Conservation (phyloP, 1,140 invertebrate genomes). For the Anagrus nilaparvatae region DNA sequence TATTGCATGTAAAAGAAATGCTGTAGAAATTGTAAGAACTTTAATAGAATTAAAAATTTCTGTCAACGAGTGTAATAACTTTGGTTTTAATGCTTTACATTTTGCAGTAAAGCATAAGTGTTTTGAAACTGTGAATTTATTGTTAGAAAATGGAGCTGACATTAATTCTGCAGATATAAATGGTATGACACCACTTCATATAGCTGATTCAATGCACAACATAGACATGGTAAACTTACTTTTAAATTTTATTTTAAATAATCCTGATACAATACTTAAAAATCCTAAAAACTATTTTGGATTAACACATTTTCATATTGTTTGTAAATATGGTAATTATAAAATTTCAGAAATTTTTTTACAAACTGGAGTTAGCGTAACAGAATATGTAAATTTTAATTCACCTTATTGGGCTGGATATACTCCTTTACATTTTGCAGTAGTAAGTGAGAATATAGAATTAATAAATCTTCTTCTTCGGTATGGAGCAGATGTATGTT, state of each 20-base stretch:
- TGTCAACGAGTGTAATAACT: constrained; percentile 5
- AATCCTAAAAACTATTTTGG: constrained; percentile 8
- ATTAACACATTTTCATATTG: constrained; percentile 11
- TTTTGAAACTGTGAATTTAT: constrained; percentile 1
- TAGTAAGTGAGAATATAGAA: constrained; percentile 7
- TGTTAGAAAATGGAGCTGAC: constrained; percentile 2
- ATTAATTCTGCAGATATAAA: constrained; percentile 5
- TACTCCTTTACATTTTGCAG: constrained; percentile 12
- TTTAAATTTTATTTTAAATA: not conserved
- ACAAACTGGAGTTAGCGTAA: not conserved
- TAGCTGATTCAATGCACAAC: constrained; percentile 4
- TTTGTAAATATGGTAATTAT: constrained; percentile 9
- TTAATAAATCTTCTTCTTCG: constrained; percentile 4
- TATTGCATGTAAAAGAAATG: constrained; percentile 10
- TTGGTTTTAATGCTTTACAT: constrained; percentile 12
- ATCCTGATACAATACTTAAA: not conserved
- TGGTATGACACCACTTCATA: constrained; percentile 4
- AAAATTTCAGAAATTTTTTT: constrained; percentile 5
- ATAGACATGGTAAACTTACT: not conserved
- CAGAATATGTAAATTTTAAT: not conserved
- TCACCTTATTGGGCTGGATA: constrained; percentile 6
- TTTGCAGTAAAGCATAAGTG: constrained; percentile 10
- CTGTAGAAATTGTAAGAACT: not conserved
- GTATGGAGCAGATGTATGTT: constrained; percentile 5
- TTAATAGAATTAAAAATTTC: constrained; percentile 4